Base-by-base conservation (phyloP, 2,797 vertebrate species). In the Distichodus sexfasciatus region DNA sequence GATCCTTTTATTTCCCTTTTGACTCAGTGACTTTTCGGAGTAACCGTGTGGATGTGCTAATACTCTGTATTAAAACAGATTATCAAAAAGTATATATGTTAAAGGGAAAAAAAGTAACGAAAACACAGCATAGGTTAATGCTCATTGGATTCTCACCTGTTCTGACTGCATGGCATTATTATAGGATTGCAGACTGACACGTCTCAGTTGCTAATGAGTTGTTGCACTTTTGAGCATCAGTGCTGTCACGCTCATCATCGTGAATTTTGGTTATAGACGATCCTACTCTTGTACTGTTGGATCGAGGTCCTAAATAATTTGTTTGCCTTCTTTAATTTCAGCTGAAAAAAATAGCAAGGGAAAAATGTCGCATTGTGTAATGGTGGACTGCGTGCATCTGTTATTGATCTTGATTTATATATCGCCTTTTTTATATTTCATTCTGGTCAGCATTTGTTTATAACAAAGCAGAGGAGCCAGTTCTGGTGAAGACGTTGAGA, bases 121-220 rank as follows among this genome's bases (percentile, higher is more conserved):
- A 87, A 85, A 81, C 73, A 77, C 83, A 79, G 82, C 79, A 81
- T 87, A 89, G 77, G 80, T 88, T 86, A 86, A 79, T 70, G 64
- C 75, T 72, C 72, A 79, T 87, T 72, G 77, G 83, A 83, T 84
- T 85, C 79, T 86, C 60, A 75, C 70, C 57, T 76, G 51, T 89
- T 92, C 88, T 89, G 90, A 91, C 93, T 96, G 94, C 95, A 95
- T 95, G 94, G 90, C 92, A 90, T 93, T 92, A 86, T 90, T n/a
- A 87, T 92, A 91, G 68, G 89, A 92, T 83, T 90, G 88, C 92
- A 92, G 89, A 92, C 87, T 91, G 89, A 92, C 87, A 87, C 88
- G 76, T 83, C 86, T 88, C 91, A 89, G 8, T 81, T 63, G 88
- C 89, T 89, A 87, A 88, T 90, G 83, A 89, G 91, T 93, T 94